These are phyloP conservation scores for Reticulitermes speratus DNA, from an alignment of 1,140 invertebrate species.

Conservation along the genomic window DNA sequence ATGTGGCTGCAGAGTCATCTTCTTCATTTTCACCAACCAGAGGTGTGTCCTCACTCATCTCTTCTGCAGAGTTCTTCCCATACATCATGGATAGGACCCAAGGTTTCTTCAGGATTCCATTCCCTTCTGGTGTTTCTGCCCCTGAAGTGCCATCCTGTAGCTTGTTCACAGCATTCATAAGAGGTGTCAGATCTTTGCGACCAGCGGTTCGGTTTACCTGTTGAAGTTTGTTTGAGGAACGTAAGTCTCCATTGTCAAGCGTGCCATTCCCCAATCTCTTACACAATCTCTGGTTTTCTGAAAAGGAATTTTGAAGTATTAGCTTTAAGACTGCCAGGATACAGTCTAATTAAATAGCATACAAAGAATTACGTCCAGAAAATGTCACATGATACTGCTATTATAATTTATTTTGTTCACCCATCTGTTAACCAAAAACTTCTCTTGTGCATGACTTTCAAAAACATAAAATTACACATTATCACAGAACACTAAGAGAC, in stretches of 20 bases:
- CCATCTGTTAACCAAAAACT: no score
- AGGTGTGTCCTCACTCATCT: conserved; percentile 51
- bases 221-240: conserved; percentile 47
- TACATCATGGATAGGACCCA: conserved; percentile 60
- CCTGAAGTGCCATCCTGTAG: conserved; percentile 44
- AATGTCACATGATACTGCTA: no score
- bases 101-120: conserved; percentile 54
- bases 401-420: no score
- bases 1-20: conserved; percentile 23
- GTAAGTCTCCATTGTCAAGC: conserved; percentile 44
- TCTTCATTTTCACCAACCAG: conserved; percentile 58
- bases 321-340: no score
- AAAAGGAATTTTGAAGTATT: neutral
- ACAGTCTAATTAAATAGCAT: neutral
- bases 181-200: conserved; percentile 57
- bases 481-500: no score
- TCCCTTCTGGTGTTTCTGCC: conserved; percentile 13
- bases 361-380: no score
- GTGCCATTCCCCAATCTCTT: conserved; percentile 27
- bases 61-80: conserved; percentile 51
- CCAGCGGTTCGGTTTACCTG: conserved; percentile 46
- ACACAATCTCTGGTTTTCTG: conserved; percentile 27
- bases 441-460: no score
- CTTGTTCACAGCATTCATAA: conserved; percentile 59
- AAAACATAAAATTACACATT: neutral